Percentiles rank a stretch among this genome's conserved stretches.
phyloP scores from a whole-genome alignment of 92 coral and sea anemone genomes.

The Scolanthus callimorphus region DNA sequence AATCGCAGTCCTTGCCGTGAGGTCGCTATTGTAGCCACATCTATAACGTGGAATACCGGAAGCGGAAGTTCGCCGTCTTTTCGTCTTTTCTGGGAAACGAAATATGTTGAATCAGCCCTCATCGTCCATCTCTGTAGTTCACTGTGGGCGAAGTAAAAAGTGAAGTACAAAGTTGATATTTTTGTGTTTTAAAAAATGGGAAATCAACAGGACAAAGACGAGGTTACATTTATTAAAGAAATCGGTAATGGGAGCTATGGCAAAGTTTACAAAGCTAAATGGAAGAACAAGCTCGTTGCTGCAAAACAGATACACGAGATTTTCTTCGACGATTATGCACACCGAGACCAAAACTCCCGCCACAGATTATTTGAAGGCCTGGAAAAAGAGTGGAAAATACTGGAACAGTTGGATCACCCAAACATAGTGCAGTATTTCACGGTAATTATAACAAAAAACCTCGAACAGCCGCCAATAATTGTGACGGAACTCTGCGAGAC shows the following conservation, averaged over 20 bases:
- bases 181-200: no score
- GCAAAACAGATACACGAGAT: constrained; percentile 59
- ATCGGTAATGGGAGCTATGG: constrained; percentile 76
- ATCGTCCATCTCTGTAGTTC: no score
- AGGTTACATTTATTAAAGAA: constrained; percentile 47
- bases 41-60: no score
- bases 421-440: constrained; percentile 75
- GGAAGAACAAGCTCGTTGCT: constrained; percentile 64
- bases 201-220: constrained; percentile 41
- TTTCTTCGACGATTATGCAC: constrained; percentile 44
- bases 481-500: constrained; percentile 60
- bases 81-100: no score
- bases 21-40: no score
- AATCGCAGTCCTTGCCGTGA: no score
- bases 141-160: no score
- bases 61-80: no score
- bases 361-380: constrained; percentile 42
- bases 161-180: no score
- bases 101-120: no score
- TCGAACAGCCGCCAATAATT: constrained; percentile 62
- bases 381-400: constrained; percentile 69
- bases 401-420: constrained; percentile 45
- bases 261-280: constrained; percentile 65
- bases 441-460: constrained; percentile 42
- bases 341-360: constrained; percentile 7